Evolutionary conservation across 1,140 invertebrate genomes (phyloP), one percentile per base, ranked within the genome.

Genomic region (Muscidifurax raptorellus): DNA sequence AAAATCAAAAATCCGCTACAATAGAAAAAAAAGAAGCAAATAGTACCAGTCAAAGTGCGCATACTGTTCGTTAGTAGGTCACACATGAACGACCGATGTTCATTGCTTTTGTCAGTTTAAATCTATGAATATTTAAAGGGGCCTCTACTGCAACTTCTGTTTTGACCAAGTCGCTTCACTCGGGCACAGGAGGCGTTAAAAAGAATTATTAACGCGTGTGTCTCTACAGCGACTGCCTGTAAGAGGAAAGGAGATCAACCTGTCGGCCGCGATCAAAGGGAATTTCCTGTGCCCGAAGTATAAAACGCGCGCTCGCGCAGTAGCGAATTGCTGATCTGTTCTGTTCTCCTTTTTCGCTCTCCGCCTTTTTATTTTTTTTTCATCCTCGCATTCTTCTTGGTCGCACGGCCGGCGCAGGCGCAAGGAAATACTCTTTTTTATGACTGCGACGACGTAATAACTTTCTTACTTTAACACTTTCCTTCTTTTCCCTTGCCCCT

Each of bases 131-230:
- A 84, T 40, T 74, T 75, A 80, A 80, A 66, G 27, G 25, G 12
- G 66, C 3, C 10, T 25, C 3, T 40, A 0, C 32, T 74, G 13
- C 12, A 72, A 12, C 75, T 12, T 1, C 27, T 13, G 75, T 40
- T 47, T 59, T 79, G 82, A 84, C 82, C 66, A 79, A 84, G 69
- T 79, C 27, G 66, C 72, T 10, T 67, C 59, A 27, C 64, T 40
- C 2, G 0, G 25, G 47, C 10, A 9, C 25, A 67, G 25, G 18
- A 67, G 83, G 81, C 67, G 86, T 86, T 89, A 90, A 88, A 90
- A 90, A 90, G 89, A 90, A 90, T 90, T 89, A 90, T 90, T 90
- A 89, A 90, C 89, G 85, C 86, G 85, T 86, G 32, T 40, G 84
- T 85, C 74, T 75, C 69, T 72, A 81, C 69, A 13, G 22, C 18